phyloP scores from a whole-genome alignment of 2,888 invertebrate species.

The Cyaniris semiargus region DNA sequence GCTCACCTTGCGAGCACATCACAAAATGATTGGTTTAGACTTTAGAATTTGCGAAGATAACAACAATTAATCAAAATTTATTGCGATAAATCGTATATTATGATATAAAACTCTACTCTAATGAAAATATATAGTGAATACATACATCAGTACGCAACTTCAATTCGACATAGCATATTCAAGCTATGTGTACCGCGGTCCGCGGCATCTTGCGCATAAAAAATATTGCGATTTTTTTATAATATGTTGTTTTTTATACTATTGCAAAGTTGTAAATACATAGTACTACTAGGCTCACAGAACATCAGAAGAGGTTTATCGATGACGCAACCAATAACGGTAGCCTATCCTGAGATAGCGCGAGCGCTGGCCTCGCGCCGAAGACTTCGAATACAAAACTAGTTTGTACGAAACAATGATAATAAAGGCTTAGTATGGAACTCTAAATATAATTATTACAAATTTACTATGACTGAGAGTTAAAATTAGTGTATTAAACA shows the following conservation, averaged over 20 bases:
- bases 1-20: no score
- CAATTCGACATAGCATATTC: no score
- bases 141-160: no score
- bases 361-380: neutral
- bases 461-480: no score
- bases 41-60: no score
- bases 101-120: no score
- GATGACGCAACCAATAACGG: conserved; percentile 42
- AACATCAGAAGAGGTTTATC: conserved; percentile 52
- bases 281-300: conserved; percentile 72
- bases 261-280: conserved; percentile 74
- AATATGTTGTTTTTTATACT: conserved; percentile 59
- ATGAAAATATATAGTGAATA: no score
- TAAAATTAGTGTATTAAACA: no score
- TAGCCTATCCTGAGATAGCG: conserved; percentile 1
- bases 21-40: no score
- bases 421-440: neutral
- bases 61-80: no score
- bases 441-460: neutral
- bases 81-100: no score
- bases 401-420: neutral
- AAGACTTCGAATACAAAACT: neutral
- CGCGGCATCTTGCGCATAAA: neutral
- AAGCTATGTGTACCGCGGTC: no score
- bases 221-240: conserved; percentile 23